Percentiles rank a stretch among this genome's conserved stretches.
Conservation (phyloP, 2,797 vertebrate genomes). For the Sternotherus odoratus region DNA sequence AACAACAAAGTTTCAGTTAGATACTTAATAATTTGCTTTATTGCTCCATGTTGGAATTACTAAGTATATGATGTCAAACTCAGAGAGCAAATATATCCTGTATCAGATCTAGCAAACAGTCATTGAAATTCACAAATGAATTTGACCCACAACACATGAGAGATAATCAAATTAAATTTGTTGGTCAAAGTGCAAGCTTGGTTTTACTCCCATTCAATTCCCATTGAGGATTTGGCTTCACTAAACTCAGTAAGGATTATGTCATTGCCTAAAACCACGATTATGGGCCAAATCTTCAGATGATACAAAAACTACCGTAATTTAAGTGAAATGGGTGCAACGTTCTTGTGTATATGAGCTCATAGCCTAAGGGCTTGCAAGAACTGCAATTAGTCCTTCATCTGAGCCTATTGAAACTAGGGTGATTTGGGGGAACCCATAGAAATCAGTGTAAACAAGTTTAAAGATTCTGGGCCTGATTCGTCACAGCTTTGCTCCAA, state of each 20-base stretch:
- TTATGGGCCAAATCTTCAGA: background rate
- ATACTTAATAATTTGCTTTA: background rate
- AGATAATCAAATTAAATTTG: background rate
- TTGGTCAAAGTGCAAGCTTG: background rate
- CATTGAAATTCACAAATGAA: background rate
- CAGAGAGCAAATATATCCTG: background rate
- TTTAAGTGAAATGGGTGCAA: background rate
- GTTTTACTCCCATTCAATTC: background rate
- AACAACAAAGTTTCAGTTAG: background rate
- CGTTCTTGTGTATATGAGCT: background rate
- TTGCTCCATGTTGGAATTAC: background rate
- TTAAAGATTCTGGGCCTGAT: accelerated
- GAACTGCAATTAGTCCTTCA: background rate
- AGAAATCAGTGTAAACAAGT: background rate
- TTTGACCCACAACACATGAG: background rate
- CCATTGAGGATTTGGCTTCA: background rate
- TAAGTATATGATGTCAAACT: background rate
- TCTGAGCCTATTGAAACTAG: background rate
- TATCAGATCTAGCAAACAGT: background rate
- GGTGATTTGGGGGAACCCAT: accelerated
- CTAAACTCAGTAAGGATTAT: background rate
- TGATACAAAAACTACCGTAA: background rate
- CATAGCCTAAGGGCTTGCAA: background rate
- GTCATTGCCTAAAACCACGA: background rate
- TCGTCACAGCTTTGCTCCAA: background rate